Evolutionary conservation across 23 tunicate genomes (phyloP), one percentile per base, ranked within the genome.

Genomic region (Corella eumyota): DNA sequence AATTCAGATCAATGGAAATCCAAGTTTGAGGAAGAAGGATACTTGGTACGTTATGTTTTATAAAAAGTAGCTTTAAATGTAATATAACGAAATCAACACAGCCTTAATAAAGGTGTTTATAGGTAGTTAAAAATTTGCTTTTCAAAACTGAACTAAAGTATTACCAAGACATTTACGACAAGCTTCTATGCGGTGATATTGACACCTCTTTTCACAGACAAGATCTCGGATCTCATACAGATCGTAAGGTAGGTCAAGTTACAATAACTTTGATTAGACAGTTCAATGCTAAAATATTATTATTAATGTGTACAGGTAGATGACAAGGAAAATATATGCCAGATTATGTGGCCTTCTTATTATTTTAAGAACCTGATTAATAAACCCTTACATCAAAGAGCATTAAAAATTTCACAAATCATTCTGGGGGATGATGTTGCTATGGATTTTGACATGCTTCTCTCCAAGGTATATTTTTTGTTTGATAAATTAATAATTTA

Each of bases 361-460:
- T 83, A 50, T 57, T 59, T 61, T 13, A 53, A 61, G 17, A 52
- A 67, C 1, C 68, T 83, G 29, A 29, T 29, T 3, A 28, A 68
- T 4, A 71, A 72, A 29, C 56, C 53, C 24, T 34, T 68, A 15
- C 81, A 74, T 55, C 31, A 36, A 45, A 57, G 80, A 35, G 69
- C 91, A 0, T 53, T 52, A 2, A 38, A 66, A 44, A 47, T 80
- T 35, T 70, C 71, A 30, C 64, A 68, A 26, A 30, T 54, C 5
- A 55, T 83, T 51, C 64, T 74, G 9, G 92, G 82, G 0, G 76
- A 68, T 20, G 92, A 83, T 47, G 69, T 74, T 65, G 81, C 37
- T 0, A 67, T 83, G 31, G 92, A 83, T 36, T 83, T 83, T 45
- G 92, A 83, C 45, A 83, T 83, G 81, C 56, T 83, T 37, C 74